phyloP scores from a whole-genome alignment of 2,113 vertebrate genomes.

The Odontophorus gujanensis region DNA sequence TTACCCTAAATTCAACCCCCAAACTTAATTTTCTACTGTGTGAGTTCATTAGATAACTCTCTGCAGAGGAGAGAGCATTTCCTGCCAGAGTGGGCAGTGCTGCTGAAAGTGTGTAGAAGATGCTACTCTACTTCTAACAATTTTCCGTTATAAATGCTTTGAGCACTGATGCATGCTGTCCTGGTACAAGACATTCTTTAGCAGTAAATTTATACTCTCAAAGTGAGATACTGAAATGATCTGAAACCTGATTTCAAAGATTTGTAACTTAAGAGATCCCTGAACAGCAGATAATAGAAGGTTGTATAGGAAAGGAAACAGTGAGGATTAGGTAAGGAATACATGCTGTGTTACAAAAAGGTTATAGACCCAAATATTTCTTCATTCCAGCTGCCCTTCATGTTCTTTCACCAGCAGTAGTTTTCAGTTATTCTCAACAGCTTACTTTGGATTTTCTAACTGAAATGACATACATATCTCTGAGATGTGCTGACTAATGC shows the following conservation, averaged over 20 bases:
- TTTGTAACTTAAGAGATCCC: not conserved
- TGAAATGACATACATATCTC: not conserved
- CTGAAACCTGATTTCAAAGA: not conserved
- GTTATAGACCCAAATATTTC: not conserved
- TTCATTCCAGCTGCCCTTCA: not conserved
- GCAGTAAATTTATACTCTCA: not conserved
- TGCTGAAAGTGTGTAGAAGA: not conserved
- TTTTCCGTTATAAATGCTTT: not conserved
- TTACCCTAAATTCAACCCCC: not conserved
- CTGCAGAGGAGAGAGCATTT: not conserved
- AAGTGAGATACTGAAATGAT: not conserved
- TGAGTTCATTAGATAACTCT: not conserved
- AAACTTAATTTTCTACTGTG: not conserved
- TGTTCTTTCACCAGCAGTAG: not conserved
- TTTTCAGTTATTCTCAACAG: not conserved
- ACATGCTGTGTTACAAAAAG: not conserved
- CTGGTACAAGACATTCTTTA: not conserved
- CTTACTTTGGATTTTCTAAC: not conserved
- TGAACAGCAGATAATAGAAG: not conserved
- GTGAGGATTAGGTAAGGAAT: not conserved
- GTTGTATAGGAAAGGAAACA: not conserved
- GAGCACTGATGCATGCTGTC: not conserved
- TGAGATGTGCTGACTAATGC: not conserved
- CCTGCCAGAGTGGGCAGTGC: not conserved
- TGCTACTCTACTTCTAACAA: not conserved